Evolutionary conservation across 1,140 invertebrate species (phyloP), one percentile per base, ranked within the genome.

Genomic region (Pogonognathellus flavescens): DNA sequence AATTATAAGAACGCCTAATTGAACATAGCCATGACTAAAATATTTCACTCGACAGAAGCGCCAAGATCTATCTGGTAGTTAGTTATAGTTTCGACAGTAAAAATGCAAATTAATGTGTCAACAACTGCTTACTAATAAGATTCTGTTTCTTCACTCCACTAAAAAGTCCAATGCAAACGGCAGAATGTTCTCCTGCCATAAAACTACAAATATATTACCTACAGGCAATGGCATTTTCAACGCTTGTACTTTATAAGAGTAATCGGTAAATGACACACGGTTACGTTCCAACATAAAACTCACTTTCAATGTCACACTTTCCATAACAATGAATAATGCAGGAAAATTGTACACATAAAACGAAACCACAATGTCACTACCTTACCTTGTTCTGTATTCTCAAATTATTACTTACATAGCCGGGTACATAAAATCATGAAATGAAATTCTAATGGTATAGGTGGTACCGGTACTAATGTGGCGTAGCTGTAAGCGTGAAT

Each of bases 291-390:
- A 76, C 70, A 76, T 76, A 76, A 76, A 76, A 76, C 49, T 76
- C 70, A 49, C 70, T 31, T n/a, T 31, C 70, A 76, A 76, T 76
- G 70, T 76, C 70, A 76, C 70, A 76, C 41, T 76, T 76, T 76
- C 70, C 70, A 76, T 76, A 76, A 18, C 25, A 76, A 76, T 76
- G 70, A 76, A 76, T 76, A 76, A 76, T 76, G 70, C 70, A 76
- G 25, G 41, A 76, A 50, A 13, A 13, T 57, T 14, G 53, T 57
- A 14, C 53, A 13, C 11, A 76, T 14, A 50, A 76, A 76, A 66
- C 62, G 62, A 66, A 25, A 41, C 6, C 1, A 41, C 31, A 41
- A 41, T 41, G 31, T 41, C 31, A 41, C n/a, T n/a, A n/a, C n/a
- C n/a, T n/a, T n/a, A n/a, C n/a, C n/a, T n/a, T n/a, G n/a, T n/a